Evolutionary conservation across 2,888 invertebrate species (phyloP).

Genomic region (Mythimna lalbum): DNA sequence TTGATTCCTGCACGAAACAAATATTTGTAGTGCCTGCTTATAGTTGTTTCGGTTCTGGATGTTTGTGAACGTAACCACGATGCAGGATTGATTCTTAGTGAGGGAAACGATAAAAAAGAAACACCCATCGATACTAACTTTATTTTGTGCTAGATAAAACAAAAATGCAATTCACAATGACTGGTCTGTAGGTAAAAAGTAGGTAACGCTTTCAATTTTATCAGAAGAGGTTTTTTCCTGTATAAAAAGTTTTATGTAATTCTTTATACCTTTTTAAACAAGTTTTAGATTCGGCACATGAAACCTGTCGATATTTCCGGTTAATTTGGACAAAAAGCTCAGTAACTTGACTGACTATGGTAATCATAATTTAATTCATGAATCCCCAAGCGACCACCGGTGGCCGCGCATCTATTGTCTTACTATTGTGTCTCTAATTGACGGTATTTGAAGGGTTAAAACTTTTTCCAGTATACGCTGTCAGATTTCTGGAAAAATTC

Average conservation of each 20-base stretch:
- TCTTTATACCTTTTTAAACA: conserved; percentile 33
- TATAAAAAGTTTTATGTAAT: conserved; percentile 6
- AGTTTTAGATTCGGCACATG: conserved; percentile 9
- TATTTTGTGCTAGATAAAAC: conserved; percentile 9
- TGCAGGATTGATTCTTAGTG: too few species aligned
- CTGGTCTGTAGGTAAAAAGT: neutral
- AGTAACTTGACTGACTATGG: neutral
- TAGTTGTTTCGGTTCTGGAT: too few species aligned
- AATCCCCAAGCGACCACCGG: too few species aligned
- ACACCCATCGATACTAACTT: neutral
- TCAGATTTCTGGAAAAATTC: too few species aligned
- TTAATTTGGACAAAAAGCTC: neutral
- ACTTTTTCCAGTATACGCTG: neutral
- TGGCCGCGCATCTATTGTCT: too few species aligned
- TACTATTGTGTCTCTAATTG: too few species aligned
- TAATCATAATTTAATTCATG: conserved; percentile 1
- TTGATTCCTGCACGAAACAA: too few species aligned
- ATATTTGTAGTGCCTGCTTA: too few species aligned
- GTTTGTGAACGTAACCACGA: too few species aligned
- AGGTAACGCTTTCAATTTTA: conserved; percentile 9
- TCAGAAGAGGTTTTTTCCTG: neutral
- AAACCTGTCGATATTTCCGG: neutral
- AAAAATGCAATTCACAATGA: neutral
- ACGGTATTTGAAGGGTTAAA: too few species aligned
- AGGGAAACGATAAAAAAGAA: too few species aligned